Conservation (phyloP, 92 coral and sea anemone genomes). For the Diadumene lineata region DNA sequence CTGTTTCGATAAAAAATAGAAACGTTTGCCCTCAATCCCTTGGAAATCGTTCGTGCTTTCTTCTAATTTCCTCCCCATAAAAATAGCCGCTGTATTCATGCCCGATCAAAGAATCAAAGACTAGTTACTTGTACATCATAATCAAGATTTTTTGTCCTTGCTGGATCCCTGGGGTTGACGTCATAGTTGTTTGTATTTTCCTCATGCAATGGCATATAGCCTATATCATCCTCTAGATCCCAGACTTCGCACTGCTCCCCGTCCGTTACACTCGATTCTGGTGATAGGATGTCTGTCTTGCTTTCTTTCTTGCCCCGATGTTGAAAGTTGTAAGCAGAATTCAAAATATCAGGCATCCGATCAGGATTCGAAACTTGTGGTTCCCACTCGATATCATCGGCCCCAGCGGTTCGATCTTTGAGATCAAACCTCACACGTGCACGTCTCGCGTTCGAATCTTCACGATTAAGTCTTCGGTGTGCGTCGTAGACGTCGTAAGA, state of each 20-base stretch:
- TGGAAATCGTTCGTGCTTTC: too few relatives aligned
- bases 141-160: neutral
- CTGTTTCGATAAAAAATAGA: too few relatives aligned
- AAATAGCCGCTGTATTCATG: too few relatives aligned
- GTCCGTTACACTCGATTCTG: slow-evolving; percentile 21
- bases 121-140: neutral
- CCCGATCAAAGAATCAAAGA: too few relatives aligned
- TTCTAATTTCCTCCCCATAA: too few relatives aligned
- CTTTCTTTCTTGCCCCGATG: slow-evolving; percentile 7
- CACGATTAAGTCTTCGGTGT: neutral
- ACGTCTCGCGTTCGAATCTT: neutral
- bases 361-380: slow-evolving; percentile 15
- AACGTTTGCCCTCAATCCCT: too few relatives aligned
- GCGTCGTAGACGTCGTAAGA: slow-evolving; percentile 12
- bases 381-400: slow-evolving; percentile 23
- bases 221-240: slow-evolving; percentile 18
- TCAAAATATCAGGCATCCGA: slow-evolving; percentile 12
- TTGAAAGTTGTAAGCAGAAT: neutral
- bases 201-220: slow-evolving; percentile 9
- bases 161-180: neutral
- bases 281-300: slow-evolving; percentile 24
- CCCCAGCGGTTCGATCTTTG: neutral
- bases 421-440: slow-evolving; percentile 27
- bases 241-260: slow-evolving; percentile 19
- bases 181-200: slow-evolving; percentile 10